phyloP scores from a whole-genome alignment of 2,797 vertebrate species.

The Paguma larvata region DNA sequence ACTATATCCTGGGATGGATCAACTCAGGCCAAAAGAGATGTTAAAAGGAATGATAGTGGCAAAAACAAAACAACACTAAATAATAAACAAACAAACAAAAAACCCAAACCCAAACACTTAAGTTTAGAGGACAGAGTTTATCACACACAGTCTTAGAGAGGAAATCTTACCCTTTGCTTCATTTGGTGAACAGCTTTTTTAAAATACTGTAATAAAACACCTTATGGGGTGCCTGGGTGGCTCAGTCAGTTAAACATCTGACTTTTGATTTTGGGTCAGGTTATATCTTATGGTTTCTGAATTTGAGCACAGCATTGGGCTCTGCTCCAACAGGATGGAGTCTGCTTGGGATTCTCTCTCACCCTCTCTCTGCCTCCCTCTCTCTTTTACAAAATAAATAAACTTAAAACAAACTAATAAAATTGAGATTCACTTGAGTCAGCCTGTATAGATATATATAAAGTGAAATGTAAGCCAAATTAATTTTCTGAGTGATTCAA shows the following conservation, averaged over 20 bases:
- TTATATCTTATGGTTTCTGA: no score
- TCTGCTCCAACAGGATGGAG: no score
- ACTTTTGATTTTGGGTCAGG: no score
- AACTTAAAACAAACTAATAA: not conserved
- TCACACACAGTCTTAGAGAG: not conserved
- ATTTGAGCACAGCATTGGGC: no score
- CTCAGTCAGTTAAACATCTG: no score
- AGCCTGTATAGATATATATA: not conserved
- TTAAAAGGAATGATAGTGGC: not conserved
- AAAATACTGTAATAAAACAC: slow-evolving; percentile 9
- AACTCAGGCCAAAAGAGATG: not conserved
- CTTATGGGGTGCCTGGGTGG: not conserved
- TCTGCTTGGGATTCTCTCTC: no score
- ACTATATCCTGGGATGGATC: not conserved
- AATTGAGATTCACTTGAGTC: not conserved
- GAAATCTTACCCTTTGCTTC: not conserved
- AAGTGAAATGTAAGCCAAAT: not conserved
- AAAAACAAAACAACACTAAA: not conserved
- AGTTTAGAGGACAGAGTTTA: not conserved
- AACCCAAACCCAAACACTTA: not conserved
- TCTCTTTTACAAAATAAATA: no score
- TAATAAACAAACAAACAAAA: not conserved
- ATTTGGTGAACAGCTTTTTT: not conserved
- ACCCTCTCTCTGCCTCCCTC: no score
- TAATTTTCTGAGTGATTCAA: slow-evolving; percentile 1